Evolutionary conservation across 2,797 vertebrate genomes (phyloP).

Genomic region (Ceyx erithaca): DNA sequence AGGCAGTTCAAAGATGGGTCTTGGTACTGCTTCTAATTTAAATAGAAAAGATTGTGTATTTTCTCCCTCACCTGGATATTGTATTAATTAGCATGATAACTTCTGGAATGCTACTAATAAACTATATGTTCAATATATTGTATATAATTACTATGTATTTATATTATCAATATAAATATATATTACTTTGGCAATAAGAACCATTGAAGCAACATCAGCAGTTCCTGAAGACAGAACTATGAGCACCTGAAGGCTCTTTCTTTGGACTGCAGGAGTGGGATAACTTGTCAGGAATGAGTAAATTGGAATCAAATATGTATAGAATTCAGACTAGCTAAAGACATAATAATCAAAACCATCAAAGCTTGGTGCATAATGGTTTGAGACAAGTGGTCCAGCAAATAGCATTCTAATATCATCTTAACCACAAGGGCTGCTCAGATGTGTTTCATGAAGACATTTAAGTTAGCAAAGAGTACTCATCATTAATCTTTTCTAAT

Average conservation of each 20-base stretch:
- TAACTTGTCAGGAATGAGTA: constrained; percentile 49
- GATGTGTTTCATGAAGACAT: constrained; percentile 64
- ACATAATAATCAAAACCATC: constrained; percentile 67
- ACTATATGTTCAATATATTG: not conserved
- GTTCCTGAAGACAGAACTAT: constrained; percentile 10
- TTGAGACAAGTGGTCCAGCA: constrained; percentile 61
- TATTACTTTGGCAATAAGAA: not conserved
- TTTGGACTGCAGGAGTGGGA: constrained; percentile 12
- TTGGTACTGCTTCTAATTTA: constrained; percentile 13
- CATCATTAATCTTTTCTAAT: constrained; percentile 87
- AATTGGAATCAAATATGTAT: constrained; percentile 58
- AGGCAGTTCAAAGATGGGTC: not conserved
- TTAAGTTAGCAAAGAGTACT: constrained; percentile 71
- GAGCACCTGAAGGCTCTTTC: constrained; percentile 39
- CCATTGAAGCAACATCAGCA: constrained; percentile 12
- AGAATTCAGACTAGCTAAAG: constrained; percentile 58
- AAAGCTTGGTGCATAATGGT: constrained; percentile 52
- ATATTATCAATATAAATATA: no score
- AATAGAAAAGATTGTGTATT: not conserved
- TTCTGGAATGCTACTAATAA: constrained; percentile 19
- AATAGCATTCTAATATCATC: constrained; percentile 78
- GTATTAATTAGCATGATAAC: constrained; percentile 18
- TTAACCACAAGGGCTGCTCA: constrained; percentile 81
- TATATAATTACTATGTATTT: no score
- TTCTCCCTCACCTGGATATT: not conserved